Evolutionary conservation across 2,113 vertebrate genomes (phyloP), one percentile per base, ranked within the genome.

Genomic region (Oncorhynchus tshawytscha): DNA sequence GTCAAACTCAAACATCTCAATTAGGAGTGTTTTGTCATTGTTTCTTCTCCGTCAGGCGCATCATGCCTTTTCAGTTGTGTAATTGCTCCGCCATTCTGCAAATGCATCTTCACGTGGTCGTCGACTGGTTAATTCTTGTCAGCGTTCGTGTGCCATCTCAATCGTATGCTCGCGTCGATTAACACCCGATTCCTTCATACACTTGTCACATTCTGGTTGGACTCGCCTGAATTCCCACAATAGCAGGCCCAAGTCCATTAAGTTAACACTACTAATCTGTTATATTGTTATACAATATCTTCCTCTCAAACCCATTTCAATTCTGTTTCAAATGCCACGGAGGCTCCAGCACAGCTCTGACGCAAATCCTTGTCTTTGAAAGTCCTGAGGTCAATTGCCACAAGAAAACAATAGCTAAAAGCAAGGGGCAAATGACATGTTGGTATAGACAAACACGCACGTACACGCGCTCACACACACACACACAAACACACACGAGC

Each of bases 351-450:
- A 80, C n/a, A 78, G 70, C 2, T 2, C 70, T 51, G 24, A 66
- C n/a, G n/a, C 62, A n/a, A 22, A 60, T 15, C 13, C 15, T 5
- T 27, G 70, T 77, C 78, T 82, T 79, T 67, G 75, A 73, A 2
- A 13, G 67, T 15, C 5, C 0, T 39, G 70, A 77, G 83, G 81
- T 90, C 83, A 82, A 72, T 49, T 74, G 27, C 73, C 67, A 71
- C 76, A 51, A 18, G 45, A 77, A 51, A 67, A 67, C 72, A 75
- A 39, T 65, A 68, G 75, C 70, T 34, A 70, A 67, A 57, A 15
- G 70, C 67, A 31, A 27, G 45, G 73, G 78, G 48, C 87, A 76
- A 82, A 86, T 84, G 84, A 81, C 16, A 31, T 18, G 59, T 25
- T 8, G 67, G 31, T 29, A 22, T 1, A 31, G 27, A 45, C 29